Base-by-base conservation (phyloP, 2,113 vertebrate species). In the Pristiophorus japonicus region DNA sequence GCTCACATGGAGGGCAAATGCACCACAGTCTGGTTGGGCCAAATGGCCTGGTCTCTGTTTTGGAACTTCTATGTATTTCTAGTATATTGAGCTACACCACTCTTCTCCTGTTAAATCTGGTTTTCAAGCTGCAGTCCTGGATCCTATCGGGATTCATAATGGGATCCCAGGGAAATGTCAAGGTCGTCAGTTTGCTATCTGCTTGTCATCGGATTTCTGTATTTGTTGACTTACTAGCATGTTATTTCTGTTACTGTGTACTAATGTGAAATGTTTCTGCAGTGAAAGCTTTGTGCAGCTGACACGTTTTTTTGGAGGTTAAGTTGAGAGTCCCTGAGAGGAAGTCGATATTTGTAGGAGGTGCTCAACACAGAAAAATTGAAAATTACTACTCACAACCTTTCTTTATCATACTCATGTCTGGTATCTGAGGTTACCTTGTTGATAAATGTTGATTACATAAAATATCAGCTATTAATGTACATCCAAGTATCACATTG, bases 191-290 rank as follows among this genome's bases (percentile, higher is more conserved):
- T 10, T 78, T 78, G n/a, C 73, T 38, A 78, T 81, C 38, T 22
- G 78, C 38, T 16, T 81, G 38, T 81, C 38, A 81, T 81, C 38
- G 22, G 78, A 45, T 81, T 81, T 42, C 38, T 81, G 75, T 81
- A 42, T 81, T 81, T 81, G 75, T 81, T 81, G 75, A 81, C 75
- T 81, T 81, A 81, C 78, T 81, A 81, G 18, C 16, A n/a, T 81
- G 78, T 81, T 81, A 81, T 45, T 81, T 81, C 78, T 81, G 78
- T 81, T 81, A 45, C 38, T 22, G 38, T 81, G 78, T 42, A 42
- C 78, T 81, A 81, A 81, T 81, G 78, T 81, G 38, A 81, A 81
- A 81, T 45, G 38, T 81, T 38, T 81, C 16, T 42, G 78, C 16
- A 45, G 38, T 45, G 78, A 81, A 81, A 81, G 78, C 38, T 81